phyloP scores from a whole-genome alignment of 2,113 vertebrate genomes.

The Lagopus leucura region DNA sequence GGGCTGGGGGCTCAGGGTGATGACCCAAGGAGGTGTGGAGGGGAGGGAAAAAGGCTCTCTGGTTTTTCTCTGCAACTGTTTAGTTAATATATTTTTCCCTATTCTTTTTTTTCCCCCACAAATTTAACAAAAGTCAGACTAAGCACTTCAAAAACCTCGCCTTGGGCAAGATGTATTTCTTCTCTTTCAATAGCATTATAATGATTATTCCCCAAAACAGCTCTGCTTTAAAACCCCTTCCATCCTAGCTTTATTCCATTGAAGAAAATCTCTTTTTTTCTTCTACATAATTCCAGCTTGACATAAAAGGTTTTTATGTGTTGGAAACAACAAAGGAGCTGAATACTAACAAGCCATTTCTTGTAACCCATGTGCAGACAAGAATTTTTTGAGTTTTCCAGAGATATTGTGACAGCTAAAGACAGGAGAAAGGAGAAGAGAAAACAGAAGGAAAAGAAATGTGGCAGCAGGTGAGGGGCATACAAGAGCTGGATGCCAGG shows the following conservation, averaged over 20 bases:
- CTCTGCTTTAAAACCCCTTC: not conserved
- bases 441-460: not conserved
- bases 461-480: not conserved
- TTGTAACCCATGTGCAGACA: not conserved
- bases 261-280: conserved; percentile 3
- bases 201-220: not conserved
- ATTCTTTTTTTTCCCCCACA: not conserved
- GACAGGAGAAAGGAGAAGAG: not conserved
- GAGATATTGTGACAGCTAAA: not conserved
- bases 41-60: not conserved
- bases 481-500: not conserved
- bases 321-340: not conserved
- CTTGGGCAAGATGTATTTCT: not conserved
- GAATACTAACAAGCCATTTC: not conserved
- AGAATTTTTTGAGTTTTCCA: not conserved
- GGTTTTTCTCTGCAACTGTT: not conserved
- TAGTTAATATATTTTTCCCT: not conserved
- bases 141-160: not conserved
- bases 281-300: not conserved
- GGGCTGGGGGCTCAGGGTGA: not conserved
- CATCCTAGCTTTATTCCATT: not conserved
- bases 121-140: not conserved
- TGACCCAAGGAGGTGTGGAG: not conserved
- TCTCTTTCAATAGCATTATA: not conserved
- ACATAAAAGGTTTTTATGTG: not conserved